Conservation (phyloP, 2,797 vertebrate genomes). For the Lindbergichthys nudifrons region DNA sequence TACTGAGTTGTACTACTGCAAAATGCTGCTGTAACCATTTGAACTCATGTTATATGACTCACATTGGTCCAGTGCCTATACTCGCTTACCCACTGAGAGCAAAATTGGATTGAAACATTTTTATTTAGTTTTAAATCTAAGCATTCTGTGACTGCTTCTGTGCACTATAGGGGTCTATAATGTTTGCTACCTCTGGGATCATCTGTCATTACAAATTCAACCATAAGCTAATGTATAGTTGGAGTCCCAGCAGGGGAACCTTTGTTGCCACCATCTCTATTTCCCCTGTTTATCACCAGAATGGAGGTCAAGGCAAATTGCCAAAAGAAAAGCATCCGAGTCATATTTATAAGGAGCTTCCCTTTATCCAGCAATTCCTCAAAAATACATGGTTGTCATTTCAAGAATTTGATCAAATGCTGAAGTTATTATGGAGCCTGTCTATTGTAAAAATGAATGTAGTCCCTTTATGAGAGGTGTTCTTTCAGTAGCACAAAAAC, state of each 20-base stretch:
- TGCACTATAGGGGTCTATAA: not conserved
- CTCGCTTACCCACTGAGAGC: constrained; percentile 2
- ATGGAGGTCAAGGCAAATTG: not conserved
- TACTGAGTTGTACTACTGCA: not conserved
- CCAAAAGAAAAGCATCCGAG: not conserved
- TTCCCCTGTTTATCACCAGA: not conserved
- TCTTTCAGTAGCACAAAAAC: not conserved
- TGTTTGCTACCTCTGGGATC: not conserved
- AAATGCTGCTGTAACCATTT: not conserved
- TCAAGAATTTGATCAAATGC: not conserved
- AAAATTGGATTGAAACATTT: constrained; percentile 1
- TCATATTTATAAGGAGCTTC: not conserved
- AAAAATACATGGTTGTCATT: not conserved
- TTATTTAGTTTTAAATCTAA: not conserved
- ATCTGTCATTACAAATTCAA: not conserved
- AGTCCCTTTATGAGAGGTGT: not conserved
- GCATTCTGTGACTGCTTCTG: constrained; percentile 1
- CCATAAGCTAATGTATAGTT: not conserved
- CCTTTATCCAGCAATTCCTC: not conserved
- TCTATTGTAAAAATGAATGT: not conserved
- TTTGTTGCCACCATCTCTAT: not conserved
- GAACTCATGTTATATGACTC: constrained; percentile 1
- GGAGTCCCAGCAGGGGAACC: not conserved
- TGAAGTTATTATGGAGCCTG: not conserved
- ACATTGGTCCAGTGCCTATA: not conserved